Percentiles rank a stretch among this genome's conserved stretches.
These are phyloP conservation scores for Bos indicus DNA, from an alignment of 2,113 vertebrate species.

Conservation along the genomic window DNA sequence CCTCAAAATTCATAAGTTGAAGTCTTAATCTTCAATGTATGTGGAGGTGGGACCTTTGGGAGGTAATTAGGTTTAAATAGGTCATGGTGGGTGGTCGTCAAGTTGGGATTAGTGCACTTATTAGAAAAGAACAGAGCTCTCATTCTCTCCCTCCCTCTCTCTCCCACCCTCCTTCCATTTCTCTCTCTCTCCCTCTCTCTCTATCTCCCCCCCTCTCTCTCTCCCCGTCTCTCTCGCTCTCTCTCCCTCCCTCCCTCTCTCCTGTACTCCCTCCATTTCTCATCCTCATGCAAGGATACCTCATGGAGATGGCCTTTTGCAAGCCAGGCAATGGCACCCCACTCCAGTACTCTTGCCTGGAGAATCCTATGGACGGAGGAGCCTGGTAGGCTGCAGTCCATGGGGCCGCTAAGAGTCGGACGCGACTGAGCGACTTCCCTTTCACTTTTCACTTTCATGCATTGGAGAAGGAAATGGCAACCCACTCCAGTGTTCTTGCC, in stretches of 20 bases:
- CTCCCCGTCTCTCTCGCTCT: fast-evolving
- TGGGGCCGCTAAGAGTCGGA: no score
- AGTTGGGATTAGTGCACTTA: not conserved
- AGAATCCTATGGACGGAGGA: no score
- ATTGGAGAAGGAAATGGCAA: no score
- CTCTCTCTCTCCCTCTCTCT: not conserved
- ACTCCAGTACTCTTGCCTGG: no score
- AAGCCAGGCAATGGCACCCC: not conserved
- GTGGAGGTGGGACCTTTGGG: not conserved
- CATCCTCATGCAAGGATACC: not conserved
- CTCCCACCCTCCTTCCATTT: no score
- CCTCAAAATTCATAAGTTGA: not conserved
- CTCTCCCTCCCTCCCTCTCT: no score
- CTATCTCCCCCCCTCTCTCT: no score
- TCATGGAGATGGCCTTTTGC: not conserved
- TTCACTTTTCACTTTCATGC: no score
- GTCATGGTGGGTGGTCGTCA: not conserved
- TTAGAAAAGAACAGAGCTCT: not conserved
- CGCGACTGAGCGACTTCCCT: no score
- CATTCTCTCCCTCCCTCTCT: no score
- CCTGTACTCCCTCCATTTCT: not conserved
- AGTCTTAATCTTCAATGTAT: not conserved
- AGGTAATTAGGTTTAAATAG: not conserved
- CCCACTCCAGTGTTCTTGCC: no score
- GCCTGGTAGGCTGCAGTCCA: no score